A percentile compares a stretch with the other conserved stretches of the same genome.
phyloP scores from a whole-genome alignment of 2,888 invertebrate species.

The Achlya flavicornis region DNA sequence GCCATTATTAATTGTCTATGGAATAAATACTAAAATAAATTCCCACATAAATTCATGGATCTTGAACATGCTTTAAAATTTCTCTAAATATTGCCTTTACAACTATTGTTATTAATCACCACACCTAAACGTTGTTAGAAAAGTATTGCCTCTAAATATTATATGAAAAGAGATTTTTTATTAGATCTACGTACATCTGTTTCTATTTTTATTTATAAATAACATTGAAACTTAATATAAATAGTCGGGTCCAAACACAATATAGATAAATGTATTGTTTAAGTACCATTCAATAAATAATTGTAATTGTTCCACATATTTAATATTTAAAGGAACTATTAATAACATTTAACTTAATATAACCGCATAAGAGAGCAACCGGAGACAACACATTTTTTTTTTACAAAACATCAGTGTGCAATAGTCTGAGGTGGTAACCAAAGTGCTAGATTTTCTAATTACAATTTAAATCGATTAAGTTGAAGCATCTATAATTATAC shows the following conservation, averaged over 20 bases:
- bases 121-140: constrained; percentile 81
- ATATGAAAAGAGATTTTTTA: constrained; percentile 72
- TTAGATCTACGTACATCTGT: constrained; percentile 73
- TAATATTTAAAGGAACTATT: constrained; percentile 56
- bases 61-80: constrained; percentile 62
- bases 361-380: constrained; percentile 67
- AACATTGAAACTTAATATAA: constrained; percentile 40
- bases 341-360: constrained; percentile 38
- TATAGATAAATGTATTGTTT: constrained; percentile 54
- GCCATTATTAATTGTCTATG: constrained; percentile 57
- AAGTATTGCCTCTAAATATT: constrained; percentile 81
- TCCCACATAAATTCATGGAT: constrained; percentile 57
- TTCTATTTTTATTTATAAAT: constrained; percentile 64
- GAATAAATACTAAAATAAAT: constrained; percentile 65
- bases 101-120: constrained; percentile 77
- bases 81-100: constrained; percentile 75
- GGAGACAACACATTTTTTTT: constrained; percentile 56
- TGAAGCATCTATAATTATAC: constrained; percentile 77
- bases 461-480: constrained; percentile 73
- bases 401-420: constrained; percentile 62
- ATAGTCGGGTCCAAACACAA: constrained; percentile 60
- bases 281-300: constrained; percentile 73
- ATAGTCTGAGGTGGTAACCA: constrained; percentile 66
- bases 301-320: constrained; percentile 46
- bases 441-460: constrained; percentile 77